Conservation (phyloP, 2,113 vertebrate species). For the Sapayoa aenigma region DNA sequence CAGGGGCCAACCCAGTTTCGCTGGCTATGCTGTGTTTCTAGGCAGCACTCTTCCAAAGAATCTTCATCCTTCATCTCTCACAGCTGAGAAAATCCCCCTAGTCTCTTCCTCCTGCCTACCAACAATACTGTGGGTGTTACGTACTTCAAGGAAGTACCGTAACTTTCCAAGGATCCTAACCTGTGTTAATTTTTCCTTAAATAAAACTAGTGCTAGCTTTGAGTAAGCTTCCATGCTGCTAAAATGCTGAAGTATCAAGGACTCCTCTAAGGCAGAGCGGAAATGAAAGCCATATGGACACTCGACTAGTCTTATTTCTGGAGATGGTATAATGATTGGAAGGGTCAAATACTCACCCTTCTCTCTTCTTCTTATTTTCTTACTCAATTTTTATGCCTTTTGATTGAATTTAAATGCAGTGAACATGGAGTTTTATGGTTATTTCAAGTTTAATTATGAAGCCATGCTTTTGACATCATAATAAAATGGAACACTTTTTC, state of each 20-base stretch:
- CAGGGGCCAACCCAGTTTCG: not conserved
- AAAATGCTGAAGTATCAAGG: not conserved
- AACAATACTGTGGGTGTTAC: accelerated
- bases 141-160: not conserved
- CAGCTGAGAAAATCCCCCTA: not conserved
- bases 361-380: not conserved
- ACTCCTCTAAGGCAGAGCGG: not conserved
- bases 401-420: conserved; percentile 1
- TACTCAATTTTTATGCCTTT: conserved; percentile 28
- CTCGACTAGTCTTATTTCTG: not conserved
- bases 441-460: conserved; percentile 36
- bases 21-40: not conserved
- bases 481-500: not conserved
- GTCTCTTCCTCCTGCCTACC: not conserved
- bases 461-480: not conserved
- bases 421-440: not conserved
- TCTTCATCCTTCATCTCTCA: not conserved
- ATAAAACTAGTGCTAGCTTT: not conserved
- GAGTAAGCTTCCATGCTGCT: not conserved
- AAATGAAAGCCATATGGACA: not conserved
- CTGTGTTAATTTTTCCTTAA: not conserved
- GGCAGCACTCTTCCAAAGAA: not conserved
- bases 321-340: not conserved
- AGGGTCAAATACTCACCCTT: not conserved
- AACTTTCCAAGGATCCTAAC: not conserved